Evolutionary conservation across 2,888 invertebrate genomes (phyloP).

Genomic region (Apamea anceps): DNA sequence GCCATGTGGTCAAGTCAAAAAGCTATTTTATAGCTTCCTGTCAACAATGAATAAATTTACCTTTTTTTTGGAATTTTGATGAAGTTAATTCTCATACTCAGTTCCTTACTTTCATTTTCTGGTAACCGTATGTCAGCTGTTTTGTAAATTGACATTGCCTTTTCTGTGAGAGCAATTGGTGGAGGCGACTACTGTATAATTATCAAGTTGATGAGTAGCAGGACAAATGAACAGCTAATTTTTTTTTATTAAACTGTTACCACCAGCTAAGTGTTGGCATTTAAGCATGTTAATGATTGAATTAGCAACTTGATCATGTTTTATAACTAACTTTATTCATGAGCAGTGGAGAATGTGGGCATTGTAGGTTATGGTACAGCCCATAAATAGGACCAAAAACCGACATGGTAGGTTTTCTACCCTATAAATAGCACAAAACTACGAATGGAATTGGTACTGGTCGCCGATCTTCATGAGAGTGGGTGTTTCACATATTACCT

Average conservation of each 20-base stretch:
- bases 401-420: not conserved
- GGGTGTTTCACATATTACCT: not conserved
- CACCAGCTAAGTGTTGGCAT: not conserved
- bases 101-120: slow-evolving; percentile 37
- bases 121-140: slow-evolving; percentile 43
- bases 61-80: slow-evolving; percentile 54
- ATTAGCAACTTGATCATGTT: not conserved
- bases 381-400: not conserved
- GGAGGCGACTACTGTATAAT: slow-evolving; percentile 13
- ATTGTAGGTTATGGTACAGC: not conserved
- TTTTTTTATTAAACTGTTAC: not conserved
- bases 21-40: slow-evolving; percentile 72
- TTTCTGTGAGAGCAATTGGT: not conserved
- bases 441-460: not conserved
- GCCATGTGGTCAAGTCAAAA: slow-evolving; percentile 66
- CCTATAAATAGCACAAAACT: no score
- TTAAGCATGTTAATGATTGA: not conserved
- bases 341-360: not conserved
- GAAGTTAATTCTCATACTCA: slow-evolving; percentile 37
- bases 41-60: slow-evolving; percentile 62
- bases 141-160: not conserved
- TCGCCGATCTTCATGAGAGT: not conserved
- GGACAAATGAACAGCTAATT: no score
- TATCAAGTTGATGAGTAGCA: slow-evolving; percentile 1
- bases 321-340: not conserved